These are phyloP conservation scores for Heliconius ethilla DNA, from an alignment of 2,888 invertebrate genomes.

Conservation along the genomic window DNA sequence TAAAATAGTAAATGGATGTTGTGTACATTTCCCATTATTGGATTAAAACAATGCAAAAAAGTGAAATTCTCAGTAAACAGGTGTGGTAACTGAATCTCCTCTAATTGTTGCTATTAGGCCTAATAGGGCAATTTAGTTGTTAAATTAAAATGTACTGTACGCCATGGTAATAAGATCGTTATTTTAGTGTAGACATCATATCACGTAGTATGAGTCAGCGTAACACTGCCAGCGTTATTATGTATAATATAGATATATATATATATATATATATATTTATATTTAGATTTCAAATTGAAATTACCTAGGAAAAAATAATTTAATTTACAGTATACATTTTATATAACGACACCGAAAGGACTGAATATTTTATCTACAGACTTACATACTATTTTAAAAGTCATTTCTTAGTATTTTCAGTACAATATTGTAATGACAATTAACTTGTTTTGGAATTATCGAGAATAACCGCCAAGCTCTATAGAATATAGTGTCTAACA, in stretches of 20 bases:
- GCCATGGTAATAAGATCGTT: constrained; percentile 19
- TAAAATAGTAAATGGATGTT: background rate
- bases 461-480: too few relatives aligned
- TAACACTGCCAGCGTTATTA: constrained; percentile 67
- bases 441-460: too few relatives aligned
- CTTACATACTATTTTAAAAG: too few relatives aligned
- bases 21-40: background rate
- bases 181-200: constrained; percentile 44
- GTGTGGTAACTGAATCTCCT: background rate
- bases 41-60: background rate
- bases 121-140: constrained; percentile 8
- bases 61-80: background rate
- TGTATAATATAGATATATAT: background rate
- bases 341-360: background rate
- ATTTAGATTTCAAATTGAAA: background rate
- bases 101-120: constrained; percentile 16
- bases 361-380: too few relatives aligned
- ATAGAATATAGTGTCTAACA: too few relatives aligned
- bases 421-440: too few relatives aligned
- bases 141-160: constrained; percentile 11
- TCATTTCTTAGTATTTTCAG: too few relatives aligned
- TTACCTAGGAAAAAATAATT: background rate
- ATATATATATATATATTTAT: too few relatives aligned
- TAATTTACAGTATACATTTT: background rate
- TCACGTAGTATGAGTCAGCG: constrained; percentile 57